These are phyloP conservation scores for Chamaedrilus cognettii DNA, from an alignment of 2,888 invertebrate species.

Conservation along the genomic window DNA sequence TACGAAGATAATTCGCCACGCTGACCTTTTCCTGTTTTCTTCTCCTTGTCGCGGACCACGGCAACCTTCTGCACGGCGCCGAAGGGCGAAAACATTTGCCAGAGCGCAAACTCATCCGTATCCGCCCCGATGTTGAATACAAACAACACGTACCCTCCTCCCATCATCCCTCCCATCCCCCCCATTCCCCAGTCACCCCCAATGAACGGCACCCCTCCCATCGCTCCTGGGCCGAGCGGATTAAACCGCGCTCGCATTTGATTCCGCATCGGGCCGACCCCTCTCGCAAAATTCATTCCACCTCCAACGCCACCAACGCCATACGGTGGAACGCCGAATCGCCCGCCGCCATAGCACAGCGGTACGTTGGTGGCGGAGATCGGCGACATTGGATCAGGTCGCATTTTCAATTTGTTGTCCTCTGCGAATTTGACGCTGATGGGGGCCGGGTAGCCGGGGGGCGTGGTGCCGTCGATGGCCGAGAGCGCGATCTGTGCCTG, in stretches of 20 bases:
- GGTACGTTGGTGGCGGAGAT: slow-evolving; percentile 1
- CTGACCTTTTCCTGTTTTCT: slow-evolving; percentile 53
- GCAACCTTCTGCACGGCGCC: slow-evolving; percentile 58
- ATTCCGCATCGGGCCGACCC: slow-evolving; percentile 32
- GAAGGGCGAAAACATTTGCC: slow-evolving; percentile 58
- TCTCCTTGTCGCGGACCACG: slow-evolving; percentile 54
- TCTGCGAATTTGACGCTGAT: slow-evolving; percentile 84
- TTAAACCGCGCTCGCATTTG: slow-evolving; percentile 25
- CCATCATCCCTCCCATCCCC: too few relatives aligned
- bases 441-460: slow-evolving; percentile 64
- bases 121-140: slow-evolving; percentile 60
- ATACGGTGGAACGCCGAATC: background rate
- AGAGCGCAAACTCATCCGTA: slow-evolving; percentile 56
- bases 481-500: slow-evolving; percentile 31
- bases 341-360: slow-evolving; percentile 2
- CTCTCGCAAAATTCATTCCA: too few relatives aligned
- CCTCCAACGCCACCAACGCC: slow-evolving; percentile 2
- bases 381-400: slow-evolving; percentile 19
- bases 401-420: slow-evolving; percentile 66
- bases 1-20: too few relatives aligned
- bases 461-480: slow-evolving; percentile 29
- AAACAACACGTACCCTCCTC: slow-evolving; percentile 57
- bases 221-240: slow-evolving; percentile 17
- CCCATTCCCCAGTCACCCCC: slow-evolving; percentile 32
- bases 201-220: background rate